Evolutionary conservation across 2,888 invertebrate genomes (phyloP), one percentile per base, ranked within the genome.

Genomic region (Sarcophaga carnaria): DNA sequence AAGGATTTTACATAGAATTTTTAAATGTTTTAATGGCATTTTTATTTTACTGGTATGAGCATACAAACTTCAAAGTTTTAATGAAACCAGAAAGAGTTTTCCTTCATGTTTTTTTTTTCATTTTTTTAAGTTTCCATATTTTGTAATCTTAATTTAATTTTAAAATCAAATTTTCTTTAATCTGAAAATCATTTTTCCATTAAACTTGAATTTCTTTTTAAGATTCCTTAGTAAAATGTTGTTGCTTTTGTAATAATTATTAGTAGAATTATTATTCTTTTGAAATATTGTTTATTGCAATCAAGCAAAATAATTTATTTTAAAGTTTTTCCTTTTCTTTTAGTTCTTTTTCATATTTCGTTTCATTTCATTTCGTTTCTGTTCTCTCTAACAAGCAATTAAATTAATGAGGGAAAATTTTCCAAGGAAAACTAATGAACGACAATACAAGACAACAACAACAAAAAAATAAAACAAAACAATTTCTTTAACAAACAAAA

Each of bases 11-110:
- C 37, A 37, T 37, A 37, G 37, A 10, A 37, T 37, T 37, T 37
- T 37, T 67, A 81, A 74, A 84, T 70, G 74, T 74, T 81, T 81
- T 78, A 59, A 66, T 74, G 70, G 54, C 54, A 66, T 60, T 82
- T 70, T 74, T 69, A 62, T 78, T 74, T 67, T 66, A 83, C 22
- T 25, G 72, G 37, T 79, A 27, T 49, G n/a, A 69, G 62, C 20
- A 67, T 63, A 60, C 25, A 20, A n/a, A 66, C 20, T 49, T 74
- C 47, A 59, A 77, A 66, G 27, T 84, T 71, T 80, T 76, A 60
- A 47, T 66, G 17, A 54, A 2, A 22, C 54, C 20, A 49, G 17
- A 60, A 17, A 17, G 14, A 6, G n/a, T 0, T 37, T 37, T 10
- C 8, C 37, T 37, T 37, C 8, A 37, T 8, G 2, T 8, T 37